These are phyloP conservation scores for Gadus macrocephalus DNA, from an alignment of 2,113 vertebrate genomes.

Conservation along the genomic window DNA sequence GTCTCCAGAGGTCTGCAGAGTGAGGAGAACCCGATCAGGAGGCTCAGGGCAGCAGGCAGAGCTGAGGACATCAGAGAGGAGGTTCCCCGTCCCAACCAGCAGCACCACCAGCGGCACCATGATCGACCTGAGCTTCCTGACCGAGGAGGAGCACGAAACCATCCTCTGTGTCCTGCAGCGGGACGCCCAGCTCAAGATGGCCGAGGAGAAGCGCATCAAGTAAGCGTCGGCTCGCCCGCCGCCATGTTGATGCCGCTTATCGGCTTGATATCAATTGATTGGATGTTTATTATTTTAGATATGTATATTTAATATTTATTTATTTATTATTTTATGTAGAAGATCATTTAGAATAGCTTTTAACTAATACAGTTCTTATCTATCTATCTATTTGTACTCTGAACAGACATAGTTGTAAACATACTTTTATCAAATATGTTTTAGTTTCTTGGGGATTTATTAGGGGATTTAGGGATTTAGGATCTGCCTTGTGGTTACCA, in stretches of 20 bases:
- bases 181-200: conserved; percentile 83
- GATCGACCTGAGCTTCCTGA: conserved; percentile 92
- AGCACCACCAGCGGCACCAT: conserved; percentile 62
- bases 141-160: conserved; percentile 84
- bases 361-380: too few relatives aligned
- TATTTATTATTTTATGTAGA: background rate
- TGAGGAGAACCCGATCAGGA: background rate
- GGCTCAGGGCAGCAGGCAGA: background rate
- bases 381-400: background rate
- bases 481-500: too few relatives aligned
- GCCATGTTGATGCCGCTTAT: background rate
- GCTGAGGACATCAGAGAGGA: background rate
- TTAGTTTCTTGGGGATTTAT: too few relatives aligned
- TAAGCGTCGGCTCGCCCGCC: conserved; percentile 54
- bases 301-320: background rate
- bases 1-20: too few relatives aligned
- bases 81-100: background rate
- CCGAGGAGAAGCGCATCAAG: conserved; percentile 84
- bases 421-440: too few relatives aligned
- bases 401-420: background rate
- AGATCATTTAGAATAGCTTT: background rate
- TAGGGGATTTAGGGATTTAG: too few relatives aligned
- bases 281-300: background rate
- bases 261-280: background rate
- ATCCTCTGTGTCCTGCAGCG: conserved; percentile 86